Evolutionary conservation across 2,888 invertebrate species (phyloP).

Genomic region (Epistrophe eligans): DNA sequence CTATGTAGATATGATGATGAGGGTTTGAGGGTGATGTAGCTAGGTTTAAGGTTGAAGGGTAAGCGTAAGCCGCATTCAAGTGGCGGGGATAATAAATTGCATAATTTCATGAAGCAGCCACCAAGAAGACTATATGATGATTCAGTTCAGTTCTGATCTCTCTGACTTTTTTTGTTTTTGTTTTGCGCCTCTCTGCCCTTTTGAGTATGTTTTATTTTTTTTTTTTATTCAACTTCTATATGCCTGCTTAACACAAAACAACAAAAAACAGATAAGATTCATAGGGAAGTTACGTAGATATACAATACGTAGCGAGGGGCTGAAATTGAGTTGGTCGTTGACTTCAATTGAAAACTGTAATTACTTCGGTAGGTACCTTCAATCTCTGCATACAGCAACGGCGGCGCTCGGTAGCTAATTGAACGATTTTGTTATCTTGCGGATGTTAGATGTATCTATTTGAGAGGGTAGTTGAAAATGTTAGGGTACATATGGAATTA

Average conservation of each 20-base stretch:
- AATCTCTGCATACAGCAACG: no score
- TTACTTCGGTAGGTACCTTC: conserved; percentile 47
- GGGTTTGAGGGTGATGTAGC: conserved; percentile 1
- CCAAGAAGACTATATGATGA: conserved; percentile 22
- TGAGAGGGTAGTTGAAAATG: neutral
- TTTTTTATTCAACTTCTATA: neutral
- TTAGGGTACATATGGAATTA: neutral
- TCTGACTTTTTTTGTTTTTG: conserved; percentile 15
- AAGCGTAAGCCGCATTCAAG: conserved; percentile 49
- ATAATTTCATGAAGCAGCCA: conserved; percentile 56
- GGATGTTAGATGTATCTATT: conserved; percentile 25
- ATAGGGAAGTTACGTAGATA: neutral
- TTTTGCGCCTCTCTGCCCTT: conserved; percentile 42
- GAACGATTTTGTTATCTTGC: conserved; percentile 60
- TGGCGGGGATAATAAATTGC: conserved; percentile 72
- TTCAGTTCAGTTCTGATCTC: conserved; percentile 31
- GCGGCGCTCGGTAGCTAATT: conserved; percentile 52
- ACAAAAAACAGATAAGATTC: neutral
- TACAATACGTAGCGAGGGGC: neutral
- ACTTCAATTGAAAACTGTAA: conserved; percentile 58
- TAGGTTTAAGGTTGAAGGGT: conserved; percentile 23
- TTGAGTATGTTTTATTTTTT: neutral
- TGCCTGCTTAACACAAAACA: neutral
- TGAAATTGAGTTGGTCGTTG: conserved; percentile 46
- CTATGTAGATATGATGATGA: neutral